Evolutionary conservation across 2,888 invertebrate genomes (phyloP).

Genomic region (Dione juno): DNA sequence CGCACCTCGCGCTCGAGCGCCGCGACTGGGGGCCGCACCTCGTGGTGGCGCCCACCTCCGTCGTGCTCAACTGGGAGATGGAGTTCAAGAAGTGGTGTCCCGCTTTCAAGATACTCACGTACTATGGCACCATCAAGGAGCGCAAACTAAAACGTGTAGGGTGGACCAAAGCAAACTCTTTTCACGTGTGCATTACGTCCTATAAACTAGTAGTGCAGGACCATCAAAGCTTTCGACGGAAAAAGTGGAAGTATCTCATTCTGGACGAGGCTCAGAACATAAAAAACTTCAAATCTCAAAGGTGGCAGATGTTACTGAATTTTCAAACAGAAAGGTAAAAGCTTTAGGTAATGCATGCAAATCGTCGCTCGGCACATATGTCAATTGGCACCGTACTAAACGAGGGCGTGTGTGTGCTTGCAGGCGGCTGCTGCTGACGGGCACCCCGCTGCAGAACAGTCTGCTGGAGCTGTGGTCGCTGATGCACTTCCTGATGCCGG

Average conservation of each 20-base stretch:
- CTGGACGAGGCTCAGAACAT: conserved; percentile 99
- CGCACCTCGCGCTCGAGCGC: conserved; percentile 96
- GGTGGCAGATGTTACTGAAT: conserved; percentile 98
- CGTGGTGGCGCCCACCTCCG: conserved; percentile 99
- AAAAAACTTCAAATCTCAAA: conserved; percentile 99
- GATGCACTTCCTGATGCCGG: conserved; percentile 99
- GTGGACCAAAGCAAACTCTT: conserved; percentile 99
- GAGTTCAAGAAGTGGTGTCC: conserved; percentile 99
- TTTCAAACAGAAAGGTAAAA: conserved; percentile 94
- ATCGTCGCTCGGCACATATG: background rate
- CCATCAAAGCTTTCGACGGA: conserved; percentile 97
- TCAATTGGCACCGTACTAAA: background rate
- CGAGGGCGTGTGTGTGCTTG: background rate
- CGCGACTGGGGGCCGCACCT: conserved; percentile 99
- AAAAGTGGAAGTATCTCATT: conserved; percentile 99
- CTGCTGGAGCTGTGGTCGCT: conserved; percentile 98
- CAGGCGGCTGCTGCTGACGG: conserved; percentile 94
- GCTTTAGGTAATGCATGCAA: conserved; percentile 39
- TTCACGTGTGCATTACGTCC: conserved; percentile 98
- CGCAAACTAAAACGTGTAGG: conserved; percentile 94
- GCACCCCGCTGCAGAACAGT: conserved; percentile 97
- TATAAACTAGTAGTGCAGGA: conserved; percentile 99
- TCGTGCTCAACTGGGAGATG: conserved; percentile 99
- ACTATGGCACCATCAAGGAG: conserved; percentile 98
- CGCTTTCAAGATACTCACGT: conserved; percentile 98